Evolutionary conservation across 2,113 vertebrate genomes (phyloP).

Genomic region (Proteles cristata): DNA sequence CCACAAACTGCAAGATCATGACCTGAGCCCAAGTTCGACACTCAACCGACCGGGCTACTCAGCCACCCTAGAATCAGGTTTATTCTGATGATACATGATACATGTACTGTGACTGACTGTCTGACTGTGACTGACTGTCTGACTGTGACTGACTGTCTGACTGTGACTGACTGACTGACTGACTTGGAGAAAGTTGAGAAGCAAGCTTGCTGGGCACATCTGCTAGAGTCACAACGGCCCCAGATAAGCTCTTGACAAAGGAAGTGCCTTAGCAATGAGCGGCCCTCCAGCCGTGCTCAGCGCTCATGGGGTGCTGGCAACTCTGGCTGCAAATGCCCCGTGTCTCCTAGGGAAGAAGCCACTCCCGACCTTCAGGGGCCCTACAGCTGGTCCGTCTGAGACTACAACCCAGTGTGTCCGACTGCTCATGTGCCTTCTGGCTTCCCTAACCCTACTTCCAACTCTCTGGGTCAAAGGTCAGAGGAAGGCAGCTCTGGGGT

Average conservation of each 20-base stretch:
- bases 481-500: not conserved
- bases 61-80: not conserved
- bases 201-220: not conserved
- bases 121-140: not conserved
- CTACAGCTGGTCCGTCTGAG: not conserved
- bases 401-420: not conserved
- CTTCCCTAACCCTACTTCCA: not conserved
- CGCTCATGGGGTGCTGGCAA: not conserved
- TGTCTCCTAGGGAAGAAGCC: not conserved
- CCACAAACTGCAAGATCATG: too few relatives aligned
- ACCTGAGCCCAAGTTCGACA: too few relatives aligned
- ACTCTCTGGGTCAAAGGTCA: not conserved
- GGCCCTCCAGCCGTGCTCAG: conserved; percentile 48
- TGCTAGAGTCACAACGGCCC: not conserved
- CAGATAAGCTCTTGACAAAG: conserved; percentile 44
- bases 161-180: not conserved
- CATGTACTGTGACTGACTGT: not conserved
- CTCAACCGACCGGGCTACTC: too few relatives aligned
- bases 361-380: too few relatives aligned
- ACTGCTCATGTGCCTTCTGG: not conserved
- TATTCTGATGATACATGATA: not conserved
- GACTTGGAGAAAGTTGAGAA: not conserved
- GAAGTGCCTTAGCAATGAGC: not conserved
- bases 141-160: not conserved
- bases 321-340: not conserved